phyloP scores from a whole-genome alignment of 2,888 invertebrate species.

The Drosophila nr. fundita region DNA sequence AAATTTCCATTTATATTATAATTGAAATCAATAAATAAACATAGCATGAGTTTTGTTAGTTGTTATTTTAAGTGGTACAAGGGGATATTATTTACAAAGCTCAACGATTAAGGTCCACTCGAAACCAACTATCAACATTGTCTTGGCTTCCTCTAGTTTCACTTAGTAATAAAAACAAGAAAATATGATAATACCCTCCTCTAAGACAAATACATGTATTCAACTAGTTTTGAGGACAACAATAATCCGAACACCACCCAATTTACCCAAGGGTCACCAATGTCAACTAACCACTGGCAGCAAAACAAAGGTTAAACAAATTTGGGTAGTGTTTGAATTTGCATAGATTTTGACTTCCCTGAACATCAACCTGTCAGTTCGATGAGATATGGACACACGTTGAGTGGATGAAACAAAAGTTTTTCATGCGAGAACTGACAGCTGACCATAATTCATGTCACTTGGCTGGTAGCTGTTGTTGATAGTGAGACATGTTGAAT shows the following conservation, averaged over 20 bases:
- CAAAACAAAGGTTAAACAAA: slow-evolving; percentile 15
- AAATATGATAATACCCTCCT: slow-evolving; percentile 22
- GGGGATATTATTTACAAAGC: neutral
- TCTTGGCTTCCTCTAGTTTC: neutral
- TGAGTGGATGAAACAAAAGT: slow-evolving; percentile 62
- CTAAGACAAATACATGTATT: slow-evolving; percentile 11
- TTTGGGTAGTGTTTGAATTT: slow-evolving; percentile 5
- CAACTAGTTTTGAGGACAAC: slow-evolving; percentile 4
- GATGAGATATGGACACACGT: neutral
- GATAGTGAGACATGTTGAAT: neutral
- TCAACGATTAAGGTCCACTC: slow-evolving; percentile 1
- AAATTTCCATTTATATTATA: neutral
- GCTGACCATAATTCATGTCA: slow-evolving; percentile 32
- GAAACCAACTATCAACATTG: neutral
- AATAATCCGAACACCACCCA: neutral
- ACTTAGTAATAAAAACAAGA: slow-evolving; percentile 30
- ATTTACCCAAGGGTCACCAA: slow-evolving; percentile 11
- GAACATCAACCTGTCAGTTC: neutral
- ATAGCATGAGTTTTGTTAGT: neutral
- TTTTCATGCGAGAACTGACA: slow-evolving; percentile 40
- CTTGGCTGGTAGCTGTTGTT: neutral
- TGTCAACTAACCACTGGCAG: slow-evolving; percentile 20
- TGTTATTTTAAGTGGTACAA: neutral
- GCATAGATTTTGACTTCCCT: neutral
- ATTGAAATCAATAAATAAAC: neutral